These are phyloP conservation scores for Perdita meconis DNA, from an alignment of 2,888 invertebrate genomes.

Conservation along the genomic window DNA sequence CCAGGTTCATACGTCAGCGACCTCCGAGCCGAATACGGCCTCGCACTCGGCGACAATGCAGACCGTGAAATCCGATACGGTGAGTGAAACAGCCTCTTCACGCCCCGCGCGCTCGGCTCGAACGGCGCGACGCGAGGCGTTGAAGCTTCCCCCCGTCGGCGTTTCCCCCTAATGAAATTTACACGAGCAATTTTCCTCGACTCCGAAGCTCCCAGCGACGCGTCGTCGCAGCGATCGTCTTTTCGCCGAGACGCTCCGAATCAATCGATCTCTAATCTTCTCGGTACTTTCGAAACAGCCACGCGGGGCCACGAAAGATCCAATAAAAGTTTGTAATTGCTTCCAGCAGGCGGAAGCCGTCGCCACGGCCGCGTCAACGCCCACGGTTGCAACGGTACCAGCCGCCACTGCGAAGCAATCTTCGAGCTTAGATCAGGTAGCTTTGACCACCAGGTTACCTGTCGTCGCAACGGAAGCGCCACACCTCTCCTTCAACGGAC, in stretches of 20 bases:
- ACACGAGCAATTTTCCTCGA: not conserved
- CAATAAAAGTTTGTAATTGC: constrained; percentile 54
- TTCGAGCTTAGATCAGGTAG: constrained; percentile 49
- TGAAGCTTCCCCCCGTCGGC: not conserved
- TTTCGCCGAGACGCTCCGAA: no score
- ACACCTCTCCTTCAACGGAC: constrained; percentile 54
- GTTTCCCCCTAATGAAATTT: not conserved
- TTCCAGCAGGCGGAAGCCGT: constrained; percentile 58
- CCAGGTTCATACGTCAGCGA: constrained; percentile 48
- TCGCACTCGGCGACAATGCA: constrained; percentile 33
- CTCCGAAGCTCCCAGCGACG: not conserved
- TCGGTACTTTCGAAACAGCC: constrained; percentile 19
- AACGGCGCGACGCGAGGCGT: not conserved
- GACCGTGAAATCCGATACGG: constrained; percentile 54
- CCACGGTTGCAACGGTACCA: constrained; percentile 37
- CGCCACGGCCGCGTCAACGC: constrained; percentile 36
- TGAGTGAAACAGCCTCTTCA: constrained; percentile 38
- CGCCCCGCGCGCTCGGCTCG: constrained; percentile 12
- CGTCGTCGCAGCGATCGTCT: no score
- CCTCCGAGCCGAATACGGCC: constrained; percentile 41
- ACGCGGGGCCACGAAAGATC: constrained; percentile 17
- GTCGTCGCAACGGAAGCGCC: constrained; percentile 52
- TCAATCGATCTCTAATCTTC: constrained; percentile 20
- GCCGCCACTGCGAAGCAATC: constrained; percentile 53
- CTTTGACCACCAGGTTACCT: constrained; percentile 55